Conservation (phyloP, 2,797 vertebrate species). For the Silurus lanzhouensis region DNA sequence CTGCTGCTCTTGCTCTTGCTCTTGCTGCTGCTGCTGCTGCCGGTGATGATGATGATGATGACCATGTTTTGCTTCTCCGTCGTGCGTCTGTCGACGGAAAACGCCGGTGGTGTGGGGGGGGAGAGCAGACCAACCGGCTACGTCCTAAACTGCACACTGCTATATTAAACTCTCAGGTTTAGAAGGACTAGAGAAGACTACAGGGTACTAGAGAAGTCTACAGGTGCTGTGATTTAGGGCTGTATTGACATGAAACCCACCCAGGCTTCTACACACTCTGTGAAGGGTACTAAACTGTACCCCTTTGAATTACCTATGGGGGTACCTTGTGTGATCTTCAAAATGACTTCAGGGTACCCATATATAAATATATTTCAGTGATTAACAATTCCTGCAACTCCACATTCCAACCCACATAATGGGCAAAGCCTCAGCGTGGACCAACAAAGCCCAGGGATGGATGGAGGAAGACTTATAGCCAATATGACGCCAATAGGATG, state of each 20-base stretch:
- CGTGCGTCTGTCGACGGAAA: slow-evolving; percentile 66
- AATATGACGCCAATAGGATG: neutral
- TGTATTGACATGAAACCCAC: neutral
- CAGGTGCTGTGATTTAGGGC: slow-evolving; percentile 13
- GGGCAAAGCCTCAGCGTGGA: neutral
- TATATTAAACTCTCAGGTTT: slow-evolving; percentile 6
- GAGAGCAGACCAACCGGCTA: slow-evolving; percentile 18
- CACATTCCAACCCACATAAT: neutral
- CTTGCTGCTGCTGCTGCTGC: slow-evolving; percentile 65
- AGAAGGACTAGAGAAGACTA: neutral
- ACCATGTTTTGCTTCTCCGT: slow-evolving; percentile 88
- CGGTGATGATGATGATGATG: slow-evolving; percentile 76
- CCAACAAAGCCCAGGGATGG: neutral
- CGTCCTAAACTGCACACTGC: slow-evolving; percentile 52
- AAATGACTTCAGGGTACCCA: neutral
- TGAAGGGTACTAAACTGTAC: neutral
- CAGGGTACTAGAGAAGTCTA: neutral
- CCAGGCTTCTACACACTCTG: neutral
- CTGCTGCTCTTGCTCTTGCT: slow-evolving; percentile 69
- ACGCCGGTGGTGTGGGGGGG: slow-evolving; percentile 62
- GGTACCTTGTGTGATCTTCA: neutral
- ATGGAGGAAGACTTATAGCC: neutral
- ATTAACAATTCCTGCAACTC: neutral
- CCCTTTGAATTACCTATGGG: neutral
- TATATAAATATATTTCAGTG: neutral